Evolutionary conservation across 2,113 vertebrate species (phyloP).

Genomic region (Menidia beryllina): DNA sequence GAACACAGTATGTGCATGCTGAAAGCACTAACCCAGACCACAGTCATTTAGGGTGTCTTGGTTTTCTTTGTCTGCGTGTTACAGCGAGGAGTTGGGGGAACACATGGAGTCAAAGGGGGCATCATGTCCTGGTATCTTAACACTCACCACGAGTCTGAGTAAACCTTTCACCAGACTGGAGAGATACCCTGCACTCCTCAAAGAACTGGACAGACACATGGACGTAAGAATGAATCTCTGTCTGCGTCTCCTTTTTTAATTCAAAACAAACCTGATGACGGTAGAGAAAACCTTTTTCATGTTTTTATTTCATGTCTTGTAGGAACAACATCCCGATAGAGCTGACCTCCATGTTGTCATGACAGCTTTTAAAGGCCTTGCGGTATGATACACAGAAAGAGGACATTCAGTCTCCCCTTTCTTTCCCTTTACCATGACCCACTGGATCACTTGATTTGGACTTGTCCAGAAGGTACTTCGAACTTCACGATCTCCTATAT

Average conservation of each 20-base stretch:
- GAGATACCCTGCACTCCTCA: slow-evolving; percentile 94
- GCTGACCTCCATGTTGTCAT: slow-evolving; percentile 92
- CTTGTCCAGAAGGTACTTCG: background rate
- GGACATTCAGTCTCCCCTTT: no score
- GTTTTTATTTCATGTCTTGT: slow-evolving; percentile 8
- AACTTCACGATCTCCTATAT: no score
- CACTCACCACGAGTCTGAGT: slow-evolving; percentile 94
- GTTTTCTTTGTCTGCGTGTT: background rate
- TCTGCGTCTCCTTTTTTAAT: background rate
- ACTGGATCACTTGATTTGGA: background rate
- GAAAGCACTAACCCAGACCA: background rate
- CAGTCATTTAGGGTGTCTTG: background rate
- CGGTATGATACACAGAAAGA: slow-evolving; percentile 80
- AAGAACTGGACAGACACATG: slow-evolving; percentile 97
- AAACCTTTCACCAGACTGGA: slow-evolving; percentile 97
- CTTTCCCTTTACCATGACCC: no score
- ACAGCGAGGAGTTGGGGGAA: slow-evolving; percentile 93
- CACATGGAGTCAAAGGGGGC: slow-evolving; percentile 97
- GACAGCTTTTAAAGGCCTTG: slow-evolving; percentile 91
- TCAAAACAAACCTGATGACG: background rate
- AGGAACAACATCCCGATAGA: slow-evolving; percentile 94
- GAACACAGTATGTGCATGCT: background rate
- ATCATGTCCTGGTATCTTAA: slow-evolving; percentile 89
- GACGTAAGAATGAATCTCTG: slow-evolving; percentile 79
- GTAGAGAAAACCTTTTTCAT: rapidly evolving